Evolutionary conservation across 2,888 invertebrate species (phyloP).

Genomic region (Xestia rhomboidea): DNA sequence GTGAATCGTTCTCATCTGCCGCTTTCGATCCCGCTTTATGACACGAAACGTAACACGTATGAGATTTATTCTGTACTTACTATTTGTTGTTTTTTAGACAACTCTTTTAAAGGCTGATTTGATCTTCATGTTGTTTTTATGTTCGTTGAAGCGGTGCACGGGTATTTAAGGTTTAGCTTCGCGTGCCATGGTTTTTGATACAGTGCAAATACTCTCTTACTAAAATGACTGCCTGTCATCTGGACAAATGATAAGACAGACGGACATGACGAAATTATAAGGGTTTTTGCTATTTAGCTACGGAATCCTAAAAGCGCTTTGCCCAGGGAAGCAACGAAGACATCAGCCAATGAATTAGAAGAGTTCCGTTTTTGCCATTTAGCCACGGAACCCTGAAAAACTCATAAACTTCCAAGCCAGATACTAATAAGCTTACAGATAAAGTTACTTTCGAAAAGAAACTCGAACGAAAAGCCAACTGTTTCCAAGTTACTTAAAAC

Average conservation of each 20-base stretch:
- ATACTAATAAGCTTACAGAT: conserved; percentile 11
- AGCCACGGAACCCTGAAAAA: background rate
- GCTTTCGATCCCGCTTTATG: background rate
- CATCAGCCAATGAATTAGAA: background rate
- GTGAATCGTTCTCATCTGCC: background rate
- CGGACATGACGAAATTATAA: background rate
- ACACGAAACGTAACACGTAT: too few relatives aligned
- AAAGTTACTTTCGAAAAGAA: background rate
- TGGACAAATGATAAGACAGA: background rate
- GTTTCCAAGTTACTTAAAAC: background rate
- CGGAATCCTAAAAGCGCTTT: background rate
- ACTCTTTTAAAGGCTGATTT: too few relatives aligned
- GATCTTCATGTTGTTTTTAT: too few relatives aligned
- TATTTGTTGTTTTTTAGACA: too few relatives aligned
- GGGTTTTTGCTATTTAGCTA: background rate
- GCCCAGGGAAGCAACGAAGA: background rate
- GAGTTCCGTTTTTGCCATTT: background rate
- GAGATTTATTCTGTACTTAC: background rate
- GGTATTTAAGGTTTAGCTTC: too few relatives aligned
- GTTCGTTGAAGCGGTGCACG: too few relatives aligned
- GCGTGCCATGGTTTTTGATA: background rate
- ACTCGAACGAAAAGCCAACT: background rate
- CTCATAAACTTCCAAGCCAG: background rate
- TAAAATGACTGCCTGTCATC: background rate
- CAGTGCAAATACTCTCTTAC: background rate